phyloP scores from a whole-genome alignment of 2,113 vertebrate genomes.

The Balaeniceps rex region DNA sequence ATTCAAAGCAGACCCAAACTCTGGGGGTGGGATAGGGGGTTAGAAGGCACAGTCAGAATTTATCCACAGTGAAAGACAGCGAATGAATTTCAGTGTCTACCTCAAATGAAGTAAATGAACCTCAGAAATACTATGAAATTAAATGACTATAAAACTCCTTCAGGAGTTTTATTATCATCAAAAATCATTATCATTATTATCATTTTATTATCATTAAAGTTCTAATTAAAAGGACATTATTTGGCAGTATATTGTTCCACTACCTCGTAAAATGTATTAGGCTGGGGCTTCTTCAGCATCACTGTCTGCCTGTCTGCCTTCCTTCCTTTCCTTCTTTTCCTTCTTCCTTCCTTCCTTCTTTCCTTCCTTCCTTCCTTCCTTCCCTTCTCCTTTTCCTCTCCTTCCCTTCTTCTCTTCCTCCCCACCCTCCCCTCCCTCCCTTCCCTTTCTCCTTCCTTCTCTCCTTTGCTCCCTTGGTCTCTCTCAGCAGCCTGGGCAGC shows the following conservation, averaged over 20 bases:
- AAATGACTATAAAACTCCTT: neutral
- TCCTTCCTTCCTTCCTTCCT: neutral
- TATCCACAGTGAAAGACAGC: neutral
- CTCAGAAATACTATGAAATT: neutral
- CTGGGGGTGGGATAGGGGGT: neutral
- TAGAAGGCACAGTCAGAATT: neutral
- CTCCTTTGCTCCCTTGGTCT: neutral
- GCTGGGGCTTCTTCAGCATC: neutral
- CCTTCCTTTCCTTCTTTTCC: no score
- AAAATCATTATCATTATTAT: no score
- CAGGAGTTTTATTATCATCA: no score
- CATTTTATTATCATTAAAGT: neutral
- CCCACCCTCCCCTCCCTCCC: fast-evolving
- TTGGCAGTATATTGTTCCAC: neutral
- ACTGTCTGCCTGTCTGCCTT: neutral
- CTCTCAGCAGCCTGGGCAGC: neutral
- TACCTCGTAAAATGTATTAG: neutral
- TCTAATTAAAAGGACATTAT: neutral
- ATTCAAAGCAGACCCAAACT: neutral
- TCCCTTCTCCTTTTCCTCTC: neutral
- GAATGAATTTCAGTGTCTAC: neutral
- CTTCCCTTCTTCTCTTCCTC: neutral
- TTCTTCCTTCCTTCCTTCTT: neutral
- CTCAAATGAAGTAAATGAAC: neutral
- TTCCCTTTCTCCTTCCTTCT: neutral